Percentiles rank a stretch among this genome's conserved stretches.
phyloP scores from a whole-genome alignment of 2,888 invertebrate species.

The Andricus quercusramuli region DNA sequence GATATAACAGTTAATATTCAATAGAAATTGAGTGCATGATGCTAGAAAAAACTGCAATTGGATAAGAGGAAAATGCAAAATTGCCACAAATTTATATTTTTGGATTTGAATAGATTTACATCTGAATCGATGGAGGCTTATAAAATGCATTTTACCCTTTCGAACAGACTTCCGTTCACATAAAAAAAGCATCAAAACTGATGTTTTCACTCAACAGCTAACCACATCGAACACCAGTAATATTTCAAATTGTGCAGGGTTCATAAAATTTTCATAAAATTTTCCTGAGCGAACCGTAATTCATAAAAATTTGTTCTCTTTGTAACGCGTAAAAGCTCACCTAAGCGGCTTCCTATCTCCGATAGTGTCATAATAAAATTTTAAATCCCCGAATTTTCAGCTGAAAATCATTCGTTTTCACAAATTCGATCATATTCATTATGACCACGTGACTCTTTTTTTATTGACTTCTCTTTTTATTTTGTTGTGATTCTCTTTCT shows the following conservation, averaged over 20 bases:
- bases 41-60: not conserved
- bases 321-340: not conserved
- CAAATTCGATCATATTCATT: not conserved
- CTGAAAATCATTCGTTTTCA: not conserved
- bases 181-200: not conserved
- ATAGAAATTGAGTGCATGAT: no score
- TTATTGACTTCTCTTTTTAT: not conserved
- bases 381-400: not conserved
- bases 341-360: not conserved
- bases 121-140: slow-evolving; percentile 28
- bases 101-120: not conserved
- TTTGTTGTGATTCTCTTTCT: not conserved
- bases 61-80: not conserved
- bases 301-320: not conserved
- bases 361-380: not conserved
- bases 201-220: not conserved
- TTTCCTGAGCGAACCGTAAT: not conserved
- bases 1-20: no score
- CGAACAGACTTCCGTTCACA: not conserved
- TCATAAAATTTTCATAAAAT: slow-evolving; percentile 19
- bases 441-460: not conserved
- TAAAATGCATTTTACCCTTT: not conserved
- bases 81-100: not conserved
- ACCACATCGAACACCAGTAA: not conserved
- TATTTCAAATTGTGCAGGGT: slow-evolving; percentile 22